Base-by-base conservation (phyloP, 2,888 invertebrate species). In the Criorhina ranunculi region DNA sequence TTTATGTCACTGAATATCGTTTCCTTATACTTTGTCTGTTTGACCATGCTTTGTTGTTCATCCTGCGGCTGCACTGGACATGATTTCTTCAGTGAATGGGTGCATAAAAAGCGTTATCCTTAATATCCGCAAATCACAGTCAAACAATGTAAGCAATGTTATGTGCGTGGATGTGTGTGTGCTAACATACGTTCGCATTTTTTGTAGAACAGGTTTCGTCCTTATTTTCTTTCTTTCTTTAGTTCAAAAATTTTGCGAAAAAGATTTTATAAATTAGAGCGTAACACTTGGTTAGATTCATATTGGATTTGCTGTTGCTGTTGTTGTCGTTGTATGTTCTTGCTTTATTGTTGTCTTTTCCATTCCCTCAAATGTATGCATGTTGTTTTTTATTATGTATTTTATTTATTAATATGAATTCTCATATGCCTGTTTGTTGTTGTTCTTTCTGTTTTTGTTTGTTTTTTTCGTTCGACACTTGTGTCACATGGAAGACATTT, bases 251-350 rank as follows among this genome's bases (percentile, higher is more conserved):
- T 4, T 24, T 24, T 24, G 24, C 24, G 24, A 24, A 12, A 44
- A 44, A 42, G 15, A 17, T 44, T n/a, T 8, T 24, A 57, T 17
- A 24, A 57, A 57, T 57, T 19, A 37, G 37, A 57, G 1, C 37
- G 7, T 37, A 57, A 19, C 37, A 37, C 37, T 24, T 17, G 57
- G 57, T 53, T 53, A 33, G 53, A 9, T 9, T 53, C 15, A 33
- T 53, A 57, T 57, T 40, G 37, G 57, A 19, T 57, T 57, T 40
- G 44, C 17, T 24, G 19, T 2, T 55, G 29, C 37, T 40, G 44
- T 7, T 24, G 19, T 2, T 55, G 29, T 6, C 4, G 19, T 53
- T 8, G 15, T 15, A 53, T 29, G 15, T 53, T 12, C 15, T 15
- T 53, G 15, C 33, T 12, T 35, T 35, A 35, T 33, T 53, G 33